Percentiles rank a stretch among this genome's conserved stretches.
Evolutionary conservation across 2,113 vertebrate species (phyloP).

Genomic region (Indri indri): DNA sequence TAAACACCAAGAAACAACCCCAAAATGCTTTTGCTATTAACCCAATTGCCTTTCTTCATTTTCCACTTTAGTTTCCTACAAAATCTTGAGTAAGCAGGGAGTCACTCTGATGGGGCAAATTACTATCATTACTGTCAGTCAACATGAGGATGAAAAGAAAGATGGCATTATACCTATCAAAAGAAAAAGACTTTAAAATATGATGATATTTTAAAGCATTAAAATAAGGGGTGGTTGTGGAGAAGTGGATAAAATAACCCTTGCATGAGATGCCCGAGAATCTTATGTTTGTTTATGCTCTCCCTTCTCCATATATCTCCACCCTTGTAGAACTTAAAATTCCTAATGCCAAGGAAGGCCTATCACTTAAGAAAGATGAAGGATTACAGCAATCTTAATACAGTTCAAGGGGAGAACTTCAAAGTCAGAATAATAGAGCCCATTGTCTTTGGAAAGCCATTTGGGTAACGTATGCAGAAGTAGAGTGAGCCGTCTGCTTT

Average conservation of each 20-base stretch:
- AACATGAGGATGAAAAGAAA: background rate
- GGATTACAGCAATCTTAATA: background rate
- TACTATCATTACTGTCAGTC: background rate
- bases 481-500: background rate
- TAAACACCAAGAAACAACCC: background rate
- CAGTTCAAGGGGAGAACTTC: background rate
- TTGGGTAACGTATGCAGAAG: background rate
- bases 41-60: background rate
- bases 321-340: background rate
- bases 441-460: background rate
- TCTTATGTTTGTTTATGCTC: background rate
- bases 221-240: background rate
- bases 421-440: background rate
- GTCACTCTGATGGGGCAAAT: background rate
- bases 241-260: background rate
- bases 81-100: background rate
- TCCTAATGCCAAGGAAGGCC: background rate
- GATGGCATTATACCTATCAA: background rate
- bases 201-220: background rate
- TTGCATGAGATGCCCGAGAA: background rate
- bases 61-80: background rate
- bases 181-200: background rate
- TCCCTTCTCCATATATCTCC: background rate
- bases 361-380: background rate
- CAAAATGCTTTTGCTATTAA: background rate